phyloP scores from a whole-genome alignment of 2,888 invertebrate species.

The Nysson spinosus region DNA sequence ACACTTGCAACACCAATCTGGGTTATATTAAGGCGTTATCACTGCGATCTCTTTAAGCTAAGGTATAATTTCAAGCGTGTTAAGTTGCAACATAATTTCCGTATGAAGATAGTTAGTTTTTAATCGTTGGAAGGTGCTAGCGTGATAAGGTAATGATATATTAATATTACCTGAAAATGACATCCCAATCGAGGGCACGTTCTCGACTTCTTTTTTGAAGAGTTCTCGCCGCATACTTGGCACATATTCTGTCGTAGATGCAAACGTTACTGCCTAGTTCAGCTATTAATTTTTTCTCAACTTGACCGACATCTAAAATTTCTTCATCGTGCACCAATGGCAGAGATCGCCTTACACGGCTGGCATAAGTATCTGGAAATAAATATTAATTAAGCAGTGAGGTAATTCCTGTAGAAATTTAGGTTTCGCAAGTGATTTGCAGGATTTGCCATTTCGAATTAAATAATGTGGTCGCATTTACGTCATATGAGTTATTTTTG shows the following conservation, averaged over 20 bases:
- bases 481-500: too few relatives aligned
- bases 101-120: too few relatives aligned
- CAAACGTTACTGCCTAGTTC: slow-evolving; percentile 89
- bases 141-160: not conserved
- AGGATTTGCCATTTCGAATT: too few relatives aligned
- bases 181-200: slow-evolving; percentile 83
- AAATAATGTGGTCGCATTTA: too few relatives aligned
- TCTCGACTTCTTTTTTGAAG: slow-evolving; percentile 78
- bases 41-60: too few relatives aligned
- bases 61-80: not conserved
- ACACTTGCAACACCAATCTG: too few relatives aligned
- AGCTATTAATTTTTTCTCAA: slow-evolving; percentile 87
- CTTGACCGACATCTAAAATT: slow-evolving; percentile 83
- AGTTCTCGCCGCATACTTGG: slow-evolving; percentile 80
- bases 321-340: slow-evolving; percentile 76
- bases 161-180: slow-evolving; percentile 85
- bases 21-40: too few relatives aligned
- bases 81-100: too few relatives aligned
- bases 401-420: too few relatives aligned
- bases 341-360: slow-evolving; percentile 81
- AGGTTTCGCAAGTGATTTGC: too few relatives aligned
- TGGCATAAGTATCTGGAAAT: slow-evolving; percentile 83
- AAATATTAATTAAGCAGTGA: not conserved
- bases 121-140: too few relatives aligned
- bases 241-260: slow-evolving; percentile 88